These are phyloP conservation scores for Sebastes vulpes DNA, from an alignment of 2,797 vertebrate genomes.

Conservation along the genomic window DNA sequence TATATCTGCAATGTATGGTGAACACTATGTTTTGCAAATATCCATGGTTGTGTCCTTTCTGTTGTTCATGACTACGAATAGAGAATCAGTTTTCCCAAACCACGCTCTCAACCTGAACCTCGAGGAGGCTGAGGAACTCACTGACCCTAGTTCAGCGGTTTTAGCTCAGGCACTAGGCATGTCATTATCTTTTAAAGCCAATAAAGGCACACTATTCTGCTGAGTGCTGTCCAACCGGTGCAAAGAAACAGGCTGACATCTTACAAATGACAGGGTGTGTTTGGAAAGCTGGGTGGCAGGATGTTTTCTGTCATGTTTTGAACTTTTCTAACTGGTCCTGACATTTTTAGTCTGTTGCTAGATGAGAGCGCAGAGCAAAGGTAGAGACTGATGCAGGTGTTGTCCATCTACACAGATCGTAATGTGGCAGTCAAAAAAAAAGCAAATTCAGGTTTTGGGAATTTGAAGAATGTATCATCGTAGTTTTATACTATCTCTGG, in stretches of 20 bases:
- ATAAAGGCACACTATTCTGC: constrained; percentile 65
- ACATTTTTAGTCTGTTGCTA: constrained; percentile 49
- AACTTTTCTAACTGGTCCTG: constrained; percentile 54
- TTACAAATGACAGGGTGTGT: constrained; percentile 65
- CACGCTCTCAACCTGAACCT: constrained; percentile 42
- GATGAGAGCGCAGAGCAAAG: constrained; percentile 20
- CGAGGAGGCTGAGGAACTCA: constrained; percentile 34
- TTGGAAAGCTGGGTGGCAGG: constrained; percentile 61
- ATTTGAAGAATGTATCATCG: neutral
- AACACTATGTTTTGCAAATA: neutral
- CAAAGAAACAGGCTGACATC: constrained; percentile 50
- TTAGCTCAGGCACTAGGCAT: constrained; percentile 48
- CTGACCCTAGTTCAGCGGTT: constrained; percentile 62
- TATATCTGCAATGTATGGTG: neutral
- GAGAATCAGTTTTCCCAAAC: constrained; percentile 11
- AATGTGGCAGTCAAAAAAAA: constrained; percentile 9
- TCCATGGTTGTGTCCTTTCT: neutral
- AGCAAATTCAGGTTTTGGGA: neutral
- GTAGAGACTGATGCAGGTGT: constrained; percentile 3
- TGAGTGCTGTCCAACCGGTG: constrained; percentile 54
- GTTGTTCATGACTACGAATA: constrained; percentile 22
- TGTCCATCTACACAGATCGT: neutral
- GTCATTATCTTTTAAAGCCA: constrained; percentile 79
- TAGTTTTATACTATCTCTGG: neutral
- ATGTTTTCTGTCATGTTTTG: constrained; percentile 60